Evolutionary conservation across 2,888 invertebrate species (phyloP).

Genomic region (Epinotia ramella): DNA sequence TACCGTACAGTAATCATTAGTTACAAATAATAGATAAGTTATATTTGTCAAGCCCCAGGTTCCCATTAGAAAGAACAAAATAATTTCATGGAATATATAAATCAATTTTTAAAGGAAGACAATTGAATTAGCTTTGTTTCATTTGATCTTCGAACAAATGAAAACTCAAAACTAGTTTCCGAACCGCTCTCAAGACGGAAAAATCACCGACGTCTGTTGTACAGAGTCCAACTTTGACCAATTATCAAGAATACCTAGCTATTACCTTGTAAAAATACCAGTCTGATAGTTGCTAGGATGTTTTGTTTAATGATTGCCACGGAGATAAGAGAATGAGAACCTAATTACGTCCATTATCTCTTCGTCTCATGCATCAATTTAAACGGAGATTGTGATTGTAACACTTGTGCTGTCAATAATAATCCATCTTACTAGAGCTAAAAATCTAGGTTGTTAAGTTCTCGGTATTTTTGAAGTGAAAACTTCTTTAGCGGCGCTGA

Average conservation of each 20-base stretch:
- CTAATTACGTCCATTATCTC: constrained; percentile 35
- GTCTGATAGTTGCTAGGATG: constrained; percentile 4
- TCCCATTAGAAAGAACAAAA: too few species aligned
- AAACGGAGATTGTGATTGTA: constrained; percentile 35
- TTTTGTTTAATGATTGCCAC: constrained; percentile 32
- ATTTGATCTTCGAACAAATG: too few species aligned
- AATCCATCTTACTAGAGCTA: constrained; percentile 37
- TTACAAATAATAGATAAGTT: too few species aligned
- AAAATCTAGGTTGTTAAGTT: constrained; percentile 11
- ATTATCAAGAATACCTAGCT: background rate
- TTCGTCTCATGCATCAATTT: constrained; percentile 31
- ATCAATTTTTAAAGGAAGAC: too few species aligned
- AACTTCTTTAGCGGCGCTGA: too few species aligned
- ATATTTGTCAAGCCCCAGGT: too few species aligned
- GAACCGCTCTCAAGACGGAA: too few species aligned
- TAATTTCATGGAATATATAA: too few species aligned
- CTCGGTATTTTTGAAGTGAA: too few species aligned
- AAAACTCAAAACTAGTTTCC: too few species aligned
- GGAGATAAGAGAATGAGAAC: constrained; percentile 32
- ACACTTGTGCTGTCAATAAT: constrained; percentile 32
- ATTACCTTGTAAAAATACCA: constrained; percentile 20
- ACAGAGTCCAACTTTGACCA: constrained; percentile 31
- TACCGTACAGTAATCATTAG: too few species aligned
- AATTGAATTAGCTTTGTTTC: too few species aligned
- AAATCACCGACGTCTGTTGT: background rate